phyloP scores from a whole-genome alignment of 2,888 invertebrate genomes.

The Cerastis leucographa region DNA sequence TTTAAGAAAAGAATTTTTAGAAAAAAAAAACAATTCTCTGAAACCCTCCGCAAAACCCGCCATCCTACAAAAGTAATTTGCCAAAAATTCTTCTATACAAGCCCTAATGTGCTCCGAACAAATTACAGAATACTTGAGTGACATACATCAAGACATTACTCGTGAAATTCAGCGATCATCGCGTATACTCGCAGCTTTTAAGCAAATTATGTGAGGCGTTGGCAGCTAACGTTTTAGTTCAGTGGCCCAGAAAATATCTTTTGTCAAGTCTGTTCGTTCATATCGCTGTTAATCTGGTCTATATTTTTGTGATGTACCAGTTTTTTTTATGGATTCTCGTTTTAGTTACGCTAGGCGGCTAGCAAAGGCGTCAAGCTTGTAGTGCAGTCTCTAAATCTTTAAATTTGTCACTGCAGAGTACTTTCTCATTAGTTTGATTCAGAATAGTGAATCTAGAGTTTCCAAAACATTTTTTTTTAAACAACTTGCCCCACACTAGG shows the following conservation, averaged over 20 bases:
- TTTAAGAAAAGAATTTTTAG: no score
- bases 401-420: no score
- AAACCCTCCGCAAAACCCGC: not conserved
- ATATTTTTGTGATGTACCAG: not conserved
- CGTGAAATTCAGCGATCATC: constrained; percentile 55
- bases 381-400: no score
- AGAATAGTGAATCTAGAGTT: not conserved
- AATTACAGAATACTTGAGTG: constrained; percentile 51
- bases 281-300: constrained; percentile 10
- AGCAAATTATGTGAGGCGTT: constrained; percentile 60
- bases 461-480: no score
- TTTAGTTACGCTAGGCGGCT: no score
- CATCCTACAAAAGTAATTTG: constrained; percentile 44
- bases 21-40: not conserved
- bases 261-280: constrained; percentile 34
- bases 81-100: constrained; percentile 29
- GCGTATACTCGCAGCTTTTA: constrained; percentile 54
- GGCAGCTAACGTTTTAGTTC: constrained; percentile 59
- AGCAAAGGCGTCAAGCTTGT: no score
- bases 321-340: not conserved
- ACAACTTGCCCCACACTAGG: no score
- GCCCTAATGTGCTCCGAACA: constrained; percentile 38
- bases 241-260: constrained; percentile 56
- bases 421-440: no score
- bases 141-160: constrained; percentile 58